Evolutionary conservation across 1,140 invertebrate species (phyloP), one percentile per base, ranked within the genome.

Genomic region (Caenorhabditis inopinata): DNA sequence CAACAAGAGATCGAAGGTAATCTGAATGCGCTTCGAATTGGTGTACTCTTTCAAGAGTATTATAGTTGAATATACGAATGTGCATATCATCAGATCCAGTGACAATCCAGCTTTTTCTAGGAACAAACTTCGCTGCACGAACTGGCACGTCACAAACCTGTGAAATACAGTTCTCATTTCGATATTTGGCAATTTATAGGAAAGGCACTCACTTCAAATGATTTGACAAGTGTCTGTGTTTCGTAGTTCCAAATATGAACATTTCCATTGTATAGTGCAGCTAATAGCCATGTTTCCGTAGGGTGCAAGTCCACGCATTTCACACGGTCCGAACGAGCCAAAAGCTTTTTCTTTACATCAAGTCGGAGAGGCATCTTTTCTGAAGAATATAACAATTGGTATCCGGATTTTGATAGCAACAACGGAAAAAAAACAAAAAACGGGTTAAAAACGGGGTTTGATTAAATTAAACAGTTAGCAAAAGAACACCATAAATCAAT

Each of bases 171-270:
- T n/a, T n/a, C n/a, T n/a, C n/a, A 32, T 16, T 49, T 18, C 12
- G 25, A n/a, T 75, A 73, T 16, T 27, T 74, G 4, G 23, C 7
- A 76, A 32, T 42, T 76, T 46, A 6, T 42, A n/a, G 32, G 0
- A 68, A 32, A 53, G 45, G 32, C 25, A 32, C 78, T 79, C 76
- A 89, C 92, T 90, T 94, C 96, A 90, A 98, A 97, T 35, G 94
- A 94, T 89, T 98, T 98, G 42, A 97, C 94, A 23, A 95, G 89
- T 85, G 92, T 92, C 89, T 92, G 88, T 45, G 87, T 88, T 89
- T 99, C 96, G 91, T 96, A 93, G 89, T 99, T 98, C 96, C 97
- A 99, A 86, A 99, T 94, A 90, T 99, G 96, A 80, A 98, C 96
- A 90, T 98, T 95, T 82, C 97, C 97, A 91, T 96, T 97, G 91